phyloP scores from a whole-genome alignment of 2,888 invertebrate genomes.

The Prionchulus punctatus region DNA sequence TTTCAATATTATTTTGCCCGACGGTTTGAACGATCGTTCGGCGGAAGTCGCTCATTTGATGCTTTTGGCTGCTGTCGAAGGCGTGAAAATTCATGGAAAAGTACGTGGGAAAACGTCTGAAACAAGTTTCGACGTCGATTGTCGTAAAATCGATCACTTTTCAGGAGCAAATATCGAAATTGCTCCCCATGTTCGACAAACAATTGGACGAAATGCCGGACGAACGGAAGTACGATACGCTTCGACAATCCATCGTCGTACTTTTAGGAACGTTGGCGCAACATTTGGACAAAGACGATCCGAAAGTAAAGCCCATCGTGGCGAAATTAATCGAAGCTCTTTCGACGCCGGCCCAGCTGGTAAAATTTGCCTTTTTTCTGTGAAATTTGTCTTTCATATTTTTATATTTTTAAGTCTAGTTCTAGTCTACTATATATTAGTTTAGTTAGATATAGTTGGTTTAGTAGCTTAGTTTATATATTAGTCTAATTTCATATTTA shows the following conservation, averaged over 20 bases:
- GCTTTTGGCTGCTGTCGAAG: conserved; percentile 76
- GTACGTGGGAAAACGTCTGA: conserved; percentile 33
- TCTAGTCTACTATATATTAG: too few relatives aligned
- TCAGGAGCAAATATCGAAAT: conserved; percentile 35
- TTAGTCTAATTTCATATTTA: conserved; percentile 1
- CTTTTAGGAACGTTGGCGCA: conserved; percentile 92
- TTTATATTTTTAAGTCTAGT: too few relatives aligned
- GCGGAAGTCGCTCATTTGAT: conserved; percentile 60
- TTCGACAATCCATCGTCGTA: conserved; percentile 86
- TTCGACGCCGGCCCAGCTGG: conserved; percentile 88
- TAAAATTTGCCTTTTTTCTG: conserved; percentile 24
- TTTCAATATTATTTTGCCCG: conserved; percentile 45
- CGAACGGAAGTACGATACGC: conserved; percentile 70
- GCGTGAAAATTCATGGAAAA: conserved; percentile 82
- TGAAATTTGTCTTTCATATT: too few relatives aligned
- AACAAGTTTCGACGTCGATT: background rate
- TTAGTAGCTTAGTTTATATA: too few relatives aligned
- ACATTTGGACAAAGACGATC: conserved; percentile 75
- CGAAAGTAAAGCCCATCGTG: conserved; percentile 53
- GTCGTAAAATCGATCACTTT: background rate
- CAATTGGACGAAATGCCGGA: conserved; percentile 83
- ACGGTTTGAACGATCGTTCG: conserved; percentile 68
- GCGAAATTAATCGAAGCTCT: conserved; percentile 71
- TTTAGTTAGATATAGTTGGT: too few relatives aligned
- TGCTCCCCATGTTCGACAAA: conserved; percentile 77